phyloP scores from a whole-genome alignment of 2,888 invertebrate species.

The Coremacera marginata region DNA sequence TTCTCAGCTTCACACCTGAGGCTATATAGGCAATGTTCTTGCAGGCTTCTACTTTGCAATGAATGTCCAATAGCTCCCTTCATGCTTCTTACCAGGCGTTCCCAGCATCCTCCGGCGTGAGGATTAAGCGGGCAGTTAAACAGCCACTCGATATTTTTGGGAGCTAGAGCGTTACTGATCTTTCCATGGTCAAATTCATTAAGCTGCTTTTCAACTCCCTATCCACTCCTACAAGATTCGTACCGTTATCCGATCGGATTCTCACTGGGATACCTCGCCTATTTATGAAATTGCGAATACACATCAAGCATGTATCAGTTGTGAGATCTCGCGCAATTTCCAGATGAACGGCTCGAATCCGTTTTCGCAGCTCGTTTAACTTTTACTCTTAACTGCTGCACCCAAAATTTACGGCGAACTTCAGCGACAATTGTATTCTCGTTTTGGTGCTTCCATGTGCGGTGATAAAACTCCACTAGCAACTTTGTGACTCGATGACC shows the following conservation, averaged over 20 bases:
- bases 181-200: slow-evolving; percentile 18
- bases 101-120: slow-evolving; percentile 39
- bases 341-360: neutral
- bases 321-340: neutral
- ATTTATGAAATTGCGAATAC: neutral
- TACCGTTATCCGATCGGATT: slow-evolving; percentile 41
- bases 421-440: neutral
- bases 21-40: slow-evolving; percentile 13
- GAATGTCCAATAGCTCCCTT: slow-evolving; percentile 31
- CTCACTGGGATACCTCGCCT: slow-evolving; percentile 25
- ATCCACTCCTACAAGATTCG: slow-evolving; percentile 36
- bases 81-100: slow-evolving; percentile 36
- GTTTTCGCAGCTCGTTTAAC: too few relatives aligned
- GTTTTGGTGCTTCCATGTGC: neutral
- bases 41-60: neutral
- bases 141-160: slow-evolving; percentile 36
- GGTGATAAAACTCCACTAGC: neutral
- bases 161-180: slow-evolving; percentile 22
- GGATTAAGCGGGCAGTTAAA: slow-evolving; percentile 43
- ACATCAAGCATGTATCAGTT: neutral
- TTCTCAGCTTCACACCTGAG: slow-evolving; percentile 19
- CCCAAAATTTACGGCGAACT: neutral
- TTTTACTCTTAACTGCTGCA: neutral
- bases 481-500: too few relatives aligned
- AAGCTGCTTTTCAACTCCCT: slow-evolving; percentile 16